Percentiles rank a stretch among this genome's conserved stretches.
These are phyloP conservation scores for Laterallus jamaicensis DNA, from an alignment of 2,113 vertebrate genomes.

Conservation along the genomic window DNA sequence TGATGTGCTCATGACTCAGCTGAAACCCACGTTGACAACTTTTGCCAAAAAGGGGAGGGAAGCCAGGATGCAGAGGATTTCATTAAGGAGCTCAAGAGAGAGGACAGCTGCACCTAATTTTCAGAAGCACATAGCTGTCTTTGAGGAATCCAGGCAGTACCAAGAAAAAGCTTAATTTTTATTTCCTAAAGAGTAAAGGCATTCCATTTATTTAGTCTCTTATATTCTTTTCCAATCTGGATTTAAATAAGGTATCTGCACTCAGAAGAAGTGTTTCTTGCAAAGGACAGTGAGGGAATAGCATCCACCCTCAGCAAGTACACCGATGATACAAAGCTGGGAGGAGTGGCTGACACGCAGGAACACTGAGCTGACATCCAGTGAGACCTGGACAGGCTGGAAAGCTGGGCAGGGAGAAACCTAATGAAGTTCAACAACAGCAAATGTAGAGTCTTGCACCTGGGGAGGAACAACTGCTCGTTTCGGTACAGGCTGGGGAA, in stretches of 20 bases:
- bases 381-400: no score
- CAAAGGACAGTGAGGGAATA: neutral
- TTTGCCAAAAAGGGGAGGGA: slow-evolving; percentile 11
- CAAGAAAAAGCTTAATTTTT: neutral
- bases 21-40: neutral
- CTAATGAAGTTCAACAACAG: no score
- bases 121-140: slow-evolving; percentile 41
- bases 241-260: neutral
- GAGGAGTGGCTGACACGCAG: no score
- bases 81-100: neutral
- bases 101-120: slow-evolving; percentile 55
- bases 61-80: neutral
- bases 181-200: slow-evolving; percentile 6
- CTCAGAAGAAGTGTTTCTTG: neutral
- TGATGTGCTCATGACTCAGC: neutral
- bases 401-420: no score
- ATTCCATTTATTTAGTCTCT: neutral
- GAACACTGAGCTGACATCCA: no score
- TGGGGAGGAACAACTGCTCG: no score
- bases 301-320: no score
- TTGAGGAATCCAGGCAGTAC: neutral
- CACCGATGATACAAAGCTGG: no score
- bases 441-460: no score
- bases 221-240: neutral
- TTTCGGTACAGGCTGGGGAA: no score